Percentiles rank a stretch among this genome's conserved stretches.
Evolutionary conservation across 2,888 invertebrate species (phyloP).

Genomic region (Aphodius granarius): DNA sequence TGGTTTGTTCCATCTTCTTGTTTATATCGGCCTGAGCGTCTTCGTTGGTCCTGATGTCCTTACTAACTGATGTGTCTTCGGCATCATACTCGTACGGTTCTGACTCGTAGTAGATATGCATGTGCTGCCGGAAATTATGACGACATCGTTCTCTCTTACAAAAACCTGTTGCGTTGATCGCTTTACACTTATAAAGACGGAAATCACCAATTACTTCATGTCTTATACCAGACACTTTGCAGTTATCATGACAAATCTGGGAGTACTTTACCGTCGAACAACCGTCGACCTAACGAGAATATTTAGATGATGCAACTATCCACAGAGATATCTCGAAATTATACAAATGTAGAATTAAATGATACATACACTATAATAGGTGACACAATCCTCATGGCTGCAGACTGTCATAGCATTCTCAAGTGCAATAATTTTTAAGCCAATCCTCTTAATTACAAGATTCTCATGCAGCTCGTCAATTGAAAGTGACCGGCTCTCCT

Average conservation of each 20-base stretch:
- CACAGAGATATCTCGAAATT: no score
- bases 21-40: slow-evolving; percentile 5
- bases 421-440: slow-evolving; percentile 39
- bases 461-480: slow-evolving; percentile 41
- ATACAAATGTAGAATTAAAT: no score
- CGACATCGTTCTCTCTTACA: slow-evolving; percentile 31
- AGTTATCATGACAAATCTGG: slow-evolving; percentile 43
- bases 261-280: slow-evolving; percentile 23
- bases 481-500: slow-evolving; percentile 35
- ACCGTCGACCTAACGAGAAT: slow-evolving; percentile 40
- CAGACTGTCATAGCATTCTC: slow-evolving; percentile 46
- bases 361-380: no score
- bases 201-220: slow-evolving; percentile 45
- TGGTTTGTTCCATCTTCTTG: slow-evolving; percentile 1
- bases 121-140: slow-evolving; percentile 42
- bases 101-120: slow-evolving; percentile 49
- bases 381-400: slow-evolving; percentile 37
- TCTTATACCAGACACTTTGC: slow-evolving; percentile 42
- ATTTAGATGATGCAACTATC: no score
- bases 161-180: no score
- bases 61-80: slow-evolving; percentile 32
- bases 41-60: slow-evolving; percentile 7
- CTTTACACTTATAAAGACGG: slow-evolving; percentile 41
- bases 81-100: slow-evolving; percentile 38
- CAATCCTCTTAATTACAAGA: slow-evolving; percentile 43